Evolutionary conservation across 2,888 invertebrate species (phyloP).

Genomic region (Ommatoiulus sabulosus): DNA sequence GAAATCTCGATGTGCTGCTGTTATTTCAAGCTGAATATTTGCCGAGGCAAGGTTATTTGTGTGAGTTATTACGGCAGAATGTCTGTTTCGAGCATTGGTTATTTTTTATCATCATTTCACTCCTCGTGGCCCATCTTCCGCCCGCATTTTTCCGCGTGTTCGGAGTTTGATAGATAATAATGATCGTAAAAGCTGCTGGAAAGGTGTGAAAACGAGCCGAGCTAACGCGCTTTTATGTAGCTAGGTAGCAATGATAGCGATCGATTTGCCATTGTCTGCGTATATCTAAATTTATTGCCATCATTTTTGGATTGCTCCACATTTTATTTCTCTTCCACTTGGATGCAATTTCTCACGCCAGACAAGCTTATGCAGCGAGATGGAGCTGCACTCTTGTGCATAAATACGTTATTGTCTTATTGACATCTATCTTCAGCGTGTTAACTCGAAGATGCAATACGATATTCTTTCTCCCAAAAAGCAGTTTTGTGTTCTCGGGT

Average conservation of each 20-base stretch:
- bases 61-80: not conserved
- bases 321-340: conserved; percentile 15
- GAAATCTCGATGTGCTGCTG: not conserved
- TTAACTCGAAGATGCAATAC: not conserved
- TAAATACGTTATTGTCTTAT: conserved; percentile 28
- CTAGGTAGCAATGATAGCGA: conserved; percentile 20
- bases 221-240: conserved; percentile 7
- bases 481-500: not conserved
- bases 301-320: conserved; percentile 21
- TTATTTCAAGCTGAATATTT: not conserved
- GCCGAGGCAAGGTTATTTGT: not conserved
- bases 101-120: conserved; percentile 11
- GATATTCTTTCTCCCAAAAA: not conserved
- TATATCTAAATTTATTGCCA: conserved; percentile 28
- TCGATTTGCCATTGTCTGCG: conserved; percentile 26
- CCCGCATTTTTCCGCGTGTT: not conserved
- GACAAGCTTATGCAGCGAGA: not conserved
- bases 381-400: conserved; percentile 2
- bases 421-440: conserved; percentile 9
- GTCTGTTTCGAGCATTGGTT: conserved; percentile 10
- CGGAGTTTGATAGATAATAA: conserved; percentile 3
- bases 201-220: conserved; percentile 28
- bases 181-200: conserved; percentile 13
- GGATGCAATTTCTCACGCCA: conserved; percentile 28
- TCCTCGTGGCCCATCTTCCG: not conserved